Evolutionary conservation across 2,888 invertebrate genomes (phyloP).

Genomic region (Polydesmus complanatus): DNA sequence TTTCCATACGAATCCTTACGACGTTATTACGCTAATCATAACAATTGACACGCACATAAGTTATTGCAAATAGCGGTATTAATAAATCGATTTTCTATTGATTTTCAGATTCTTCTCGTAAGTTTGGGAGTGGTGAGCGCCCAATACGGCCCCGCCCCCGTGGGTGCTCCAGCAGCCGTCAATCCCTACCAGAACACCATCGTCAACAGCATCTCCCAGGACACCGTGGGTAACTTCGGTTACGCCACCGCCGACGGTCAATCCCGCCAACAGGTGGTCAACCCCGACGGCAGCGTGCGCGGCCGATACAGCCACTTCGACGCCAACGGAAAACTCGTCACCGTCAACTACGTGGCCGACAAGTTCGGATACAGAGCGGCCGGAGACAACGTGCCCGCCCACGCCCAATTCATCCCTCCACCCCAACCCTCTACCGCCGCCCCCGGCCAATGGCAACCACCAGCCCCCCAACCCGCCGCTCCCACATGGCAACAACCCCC

Average conservation of each 20-base stretch:
- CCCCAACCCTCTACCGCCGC: constrained; percentile 2
- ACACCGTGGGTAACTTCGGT: constrained; percentile 10
- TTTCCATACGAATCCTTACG: too few relatives aligned
- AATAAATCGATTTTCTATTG: too few relatives aligned
- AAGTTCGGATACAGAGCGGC: constrained; percentile 11
- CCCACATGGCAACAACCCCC: background rate
- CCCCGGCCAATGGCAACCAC: too few relatives aligned
- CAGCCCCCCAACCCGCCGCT: background rate
- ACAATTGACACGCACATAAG: too few relatives aligned
- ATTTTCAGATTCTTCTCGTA: too few relatives aligned
- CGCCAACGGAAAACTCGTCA: constrained; percentile 12
- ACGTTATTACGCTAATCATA: too few relatives aligned
- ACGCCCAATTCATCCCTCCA: background rate
- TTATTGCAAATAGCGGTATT: too few relatives aligned
- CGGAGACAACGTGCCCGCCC: constrained; percentile 6
- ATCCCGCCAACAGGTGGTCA: constrained; percentile 5
- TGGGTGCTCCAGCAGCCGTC: background rate
- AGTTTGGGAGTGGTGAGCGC: too few relatives aligned
- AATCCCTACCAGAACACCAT: constrained; percentile 13
- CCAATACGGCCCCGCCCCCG: background rate
- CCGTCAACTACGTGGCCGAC: constrained; percentile 13
- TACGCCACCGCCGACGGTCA: constrained; percentile 14
- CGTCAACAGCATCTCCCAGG: constrained; percentile 7
- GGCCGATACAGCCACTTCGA: constrained; percentile 14
- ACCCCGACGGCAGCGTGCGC: constrained; percentile 10